phyloP scores from a whole-genome alignment of 2,797 vertebrate species.

The Chlorospingus flavigularis region DNA sequence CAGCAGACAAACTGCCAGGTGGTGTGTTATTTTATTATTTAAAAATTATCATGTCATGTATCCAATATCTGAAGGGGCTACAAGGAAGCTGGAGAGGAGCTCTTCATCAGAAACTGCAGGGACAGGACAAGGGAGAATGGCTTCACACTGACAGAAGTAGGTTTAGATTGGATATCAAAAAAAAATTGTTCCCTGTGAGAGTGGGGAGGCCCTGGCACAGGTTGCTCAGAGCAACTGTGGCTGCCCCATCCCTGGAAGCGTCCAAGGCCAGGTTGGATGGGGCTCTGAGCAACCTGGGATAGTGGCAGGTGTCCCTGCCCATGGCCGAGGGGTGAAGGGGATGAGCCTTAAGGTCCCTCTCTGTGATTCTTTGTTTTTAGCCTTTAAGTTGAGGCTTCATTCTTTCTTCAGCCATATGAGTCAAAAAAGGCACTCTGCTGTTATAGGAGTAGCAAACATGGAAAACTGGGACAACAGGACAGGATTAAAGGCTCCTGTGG shows the following conservation, averaged over 20 bases:
- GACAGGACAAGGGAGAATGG: not conserved
- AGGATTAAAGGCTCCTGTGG: not conserved
- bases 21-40: not conserved
- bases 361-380: not conserved
- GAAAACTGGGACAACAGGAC: not conserved
- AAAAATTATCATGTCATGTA: not conserved
- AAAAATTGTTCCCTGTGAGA: not conserved
- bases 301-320: not conserved
- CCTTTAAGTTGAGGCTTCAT: not conserved
- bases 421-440: not conserved
- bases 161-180: accelerated
- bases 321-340: accelerated
- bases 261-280: not conserved
- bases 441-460: not conserved
- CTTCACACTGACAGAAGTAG: not conserved
- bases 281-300: not conserved
- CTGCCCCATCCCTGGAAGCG: not conserved
- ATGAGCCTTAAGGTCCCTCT: not conserved
- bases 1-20: not conserved
- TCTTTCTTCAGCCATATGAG: not conserved
- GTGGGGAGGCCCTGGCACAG: not conserved
- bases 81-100: not conserved
- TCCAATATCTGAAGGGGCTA: not conserved
- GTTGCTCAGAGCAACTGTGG: not conserved
- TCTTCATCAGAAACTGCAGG: not conserved